Conservation (phyloP, 92 coral and sea anemone species). For the Muricea muricata region DNA sequence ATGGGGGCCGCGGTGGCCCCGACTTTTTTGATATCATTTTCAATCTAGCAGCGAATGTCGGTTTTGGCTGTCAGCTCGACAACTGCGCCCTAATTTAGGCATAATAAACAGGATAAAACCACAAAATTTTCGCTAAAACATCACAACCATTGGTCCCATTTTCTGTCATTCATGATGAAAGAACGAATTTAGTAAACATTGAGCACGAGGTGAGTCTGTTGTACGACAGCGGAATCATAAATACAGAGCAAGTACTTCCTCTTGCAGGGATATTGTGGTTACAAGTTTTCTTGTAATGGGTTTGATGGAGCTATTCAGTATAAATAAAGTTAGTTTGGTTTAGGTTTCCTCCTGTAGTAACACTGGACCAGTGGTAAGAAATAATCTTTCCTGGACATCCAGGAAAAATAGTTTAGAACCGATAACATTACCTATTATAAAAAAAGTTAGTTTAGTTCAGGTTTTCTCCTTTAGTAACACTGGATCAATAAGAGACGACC, state of each 20-base stretch:
- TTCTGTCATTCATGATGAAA: neutral
- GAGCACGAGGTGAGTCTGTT: neutral
- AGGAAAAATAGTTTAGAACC: no score
- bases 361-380: no score
- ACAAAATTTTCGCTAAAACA: constrained; percentile 7
- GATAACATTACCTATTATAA: no score
- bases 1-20: constrained; percentile 96
- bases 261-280: no score
- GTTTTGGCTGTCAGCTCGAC: neutral
- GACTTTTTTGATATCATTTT: constrained; percentile 48
- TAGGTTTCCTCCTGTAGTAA: no score
- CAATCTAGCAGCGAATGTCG: neutral
- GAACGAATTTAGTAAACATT: neutral
- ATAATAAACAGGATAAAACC: constrained; percentile 16
- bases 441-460: no score
- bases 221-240: neutral
- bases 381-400: no score
- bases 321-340: no score
- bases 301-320: no score
- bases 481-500: no score
- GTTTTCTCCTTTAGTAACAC: no score
- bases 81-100: constrained; percentile 25
- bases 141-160: neutral
- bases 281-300: no score
- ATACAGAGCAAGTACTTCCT: neutral